Evolutionary conservation across 2,888 invertebrate genomes (phyloP).

Genomic region (Neoitamus cyanurus): DNA sequence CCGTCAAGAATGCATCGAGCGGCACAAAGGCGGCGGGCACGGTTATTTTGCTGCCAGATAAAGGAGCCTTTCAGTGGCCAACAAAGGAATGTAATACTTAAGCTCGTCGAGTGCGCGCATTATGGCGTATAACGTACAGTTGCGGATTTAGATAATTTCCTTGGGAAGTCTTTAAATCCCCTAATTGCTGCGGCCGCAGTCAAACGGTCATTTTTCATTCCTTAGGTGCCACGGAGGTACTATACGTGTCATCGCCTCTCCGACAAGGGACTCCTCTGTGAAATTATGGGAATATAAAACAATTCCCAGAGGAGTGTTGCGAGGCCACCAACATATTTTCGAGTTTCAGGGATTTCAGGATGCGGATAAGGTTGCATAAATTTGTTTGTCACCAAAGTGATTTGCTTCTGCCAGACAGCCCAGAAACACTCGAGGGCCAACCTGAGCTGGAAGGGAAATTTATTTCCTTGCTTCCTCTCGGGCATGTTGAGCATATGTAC

Average conservation of each 20-base stretch:
- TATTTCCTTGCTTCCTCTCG: neutral
- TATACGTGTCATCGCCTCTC: neutral
- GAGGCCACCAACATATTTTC: neutral
- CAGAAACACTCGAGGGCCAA: neutral
- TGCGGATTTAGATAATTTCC: neutral
- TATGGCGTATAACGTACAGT: neutral
- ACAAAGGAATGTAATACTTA: neutral
- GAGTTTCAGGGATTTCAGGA: neutral
- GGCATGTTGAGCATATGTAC: neutral
- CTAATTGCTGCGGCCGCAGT: neutral
- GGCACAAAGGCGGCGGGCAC: neutral
- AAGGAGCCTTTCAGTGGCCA: neutral
- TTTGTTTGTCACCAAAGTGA: neutral
- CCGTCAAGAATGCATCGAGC: neutral
- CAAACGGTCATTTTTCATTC: neutral
- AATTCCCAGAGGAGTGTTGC: neutral
- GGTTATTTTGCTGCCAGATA: neutral
- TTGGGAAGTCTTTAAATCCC: neutral
- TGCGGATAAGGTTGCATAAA: neutral
- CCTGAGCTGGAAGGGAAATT: neutral
- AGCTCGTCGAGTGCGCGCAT: neutral
- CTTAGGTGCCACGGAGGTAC: neutral
- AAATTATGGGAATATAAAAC: neutral
- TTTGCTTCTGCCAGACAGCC: neutral
- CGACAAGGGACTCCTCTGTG: neutral